Percentiles rank a stretch among this genome's conserved stretches.
These are phyloP conservation scores for Hetaerina titia DNA, from an alignment of 2,888 invertebrate species.

Conservation along the genomic window DNA sequence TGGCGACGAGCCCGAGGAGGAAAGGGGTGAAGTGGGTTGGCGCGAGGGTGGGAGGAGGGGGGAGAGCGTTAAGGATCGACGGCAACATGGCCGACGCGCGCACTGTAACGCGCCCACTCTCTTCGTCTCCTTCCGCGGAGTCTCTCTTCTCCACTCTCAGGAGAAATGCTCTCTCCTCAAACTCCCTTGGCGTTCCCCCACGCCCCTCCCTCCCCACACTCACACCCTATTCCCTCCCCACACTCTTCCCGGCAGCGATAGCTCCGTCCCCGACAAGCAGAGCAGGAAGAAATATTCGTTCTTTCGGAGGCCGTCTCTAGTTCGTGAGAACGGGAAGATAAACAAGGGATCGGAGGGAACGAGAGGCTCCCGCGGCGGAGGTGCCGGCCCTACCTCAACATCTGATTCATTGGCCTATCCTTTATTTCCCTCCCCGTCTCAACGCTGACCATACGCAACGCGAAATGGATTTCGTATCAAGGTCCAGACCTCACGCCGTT, in stretches of 20 bases:
- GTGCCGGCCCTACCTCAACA: background rate
- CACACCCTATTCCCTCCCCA: too few species aligned
- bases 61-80: background rate
- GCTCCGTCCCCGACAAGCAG: too few species aligned
- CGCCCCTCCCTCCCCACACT: too few species aligned
- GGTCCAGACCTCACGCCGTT: background rate
- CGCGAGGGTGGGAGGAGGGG: background rate
- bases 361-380: too few species aligned
- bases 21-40: too few species aligned
- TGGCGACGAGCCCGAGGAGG: background rate
- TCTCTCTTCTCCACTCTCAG: background rate
- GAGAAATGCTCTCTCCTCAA: too few species aligned
- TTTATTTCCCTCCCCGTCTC: background rate
- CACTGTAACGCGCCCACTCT: background rate
- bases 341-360: too few species aligned
- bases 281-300: background rate
- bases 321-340: background rate
- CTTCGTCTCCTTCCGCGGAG: background rate
- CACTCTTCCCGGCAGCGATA: too few species aligned
- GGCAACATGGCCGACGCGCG: constrained; percentile 31
- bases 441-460: constrained; percentile 41
- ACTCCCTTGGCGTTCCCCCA: background rate
- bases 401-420: background rate
- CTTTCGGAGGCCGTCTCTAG: background rate
- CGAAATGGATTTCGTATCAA: background rate